These are phyloP conservation scores for Protophormia terraenovae DNA, from an alignment of 2,888 invertebrate genomes.

Conservation along the genomic window DNA sequence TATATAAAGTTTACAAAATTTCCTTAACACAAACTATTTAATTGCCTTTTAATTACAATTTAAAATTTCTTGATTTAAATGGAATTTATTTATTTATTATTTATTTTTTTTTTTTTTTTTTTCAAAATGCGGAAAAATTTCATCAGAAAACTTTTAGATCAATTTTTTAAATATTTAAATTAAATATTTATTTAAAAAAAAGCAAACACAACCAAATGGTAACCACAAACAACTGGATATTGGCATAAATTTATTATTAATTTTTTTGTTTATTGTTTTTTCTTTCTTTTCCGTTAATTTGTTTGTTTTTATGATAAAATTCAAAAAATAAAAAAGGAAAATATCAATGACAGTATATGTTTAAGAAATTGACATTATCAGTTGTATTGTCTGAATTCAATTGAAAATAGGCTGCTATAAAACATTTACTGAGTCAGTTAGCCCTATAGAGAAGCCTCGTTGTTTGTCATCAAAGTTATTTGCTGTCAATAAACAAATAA, in stretches of 20 bases:
- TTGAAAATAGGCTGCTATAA: constrained; percentile 32
- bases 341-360: constrained; percentile 20
- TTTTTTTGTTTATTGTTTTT: neutral
- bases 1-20: too few species aligned
- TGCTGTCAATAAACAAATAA: constrained; percentile 40
- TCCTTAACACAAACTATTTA: neutral
- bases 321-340: too few species aligned
- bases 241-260: neutral
- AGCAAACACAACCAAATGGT: neutral
- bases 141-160: neutral
- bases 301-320: constrained; percentile 30
- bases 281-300: neutral
- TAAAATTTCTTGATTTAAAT: neutral
- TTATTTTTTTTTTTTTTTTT: too few species aligned
- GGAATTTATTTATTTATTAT: neutral
- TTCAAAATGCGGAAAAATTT: neutral
- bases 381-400: constrained; percentile 33
- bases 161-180: neutral
- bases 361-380: neutral
- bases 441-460: neutral
- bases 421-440: neutral
- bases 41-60: neutral
- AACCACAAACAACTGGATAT: neutral
- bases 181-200: neutral
- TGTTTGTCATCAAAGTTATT: neutral